Percentiles rank a stretch among this genome's conserved stretches.
Evolutionary conservation across 2,113 vertebrate genomes (phyloP).

Genomic region (Cinclus cinclus): DNA sequence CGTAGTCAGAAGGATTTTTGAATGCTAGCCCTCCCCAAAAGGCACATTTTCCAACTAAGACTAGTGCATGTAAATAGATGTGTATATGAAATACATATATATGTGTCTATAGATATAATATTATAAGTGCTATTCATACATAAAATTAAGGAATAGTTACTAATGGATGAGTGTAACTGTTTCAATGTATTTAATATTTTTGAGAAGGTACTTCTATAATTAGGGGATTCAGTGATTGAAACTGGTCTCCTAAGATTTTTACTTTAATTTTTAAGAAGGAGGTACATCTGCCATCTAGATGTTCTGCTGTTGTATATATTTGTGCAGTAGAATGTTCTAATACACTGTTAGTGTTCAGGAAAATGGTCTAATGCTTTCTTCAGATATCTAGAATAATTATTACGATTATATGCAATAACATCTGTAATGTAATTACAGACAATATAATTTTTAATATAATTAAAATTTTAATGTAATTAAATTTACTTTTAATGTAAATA

Average conservation of each 20-base stretch:
- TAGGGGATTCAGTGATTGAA: not conserved
- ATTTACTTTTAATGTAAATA: not conserved
- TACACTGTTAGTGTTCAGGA: not conserved
- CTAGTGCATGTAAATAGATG: not conserved
- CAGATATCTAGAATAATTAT: not conserved
- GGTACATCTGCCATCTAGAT: fast-evolving
- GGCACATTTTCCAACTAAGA: not conserved
- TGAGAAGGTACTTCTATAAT: not conserved
- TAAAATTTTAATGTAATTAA: too few species aligned
- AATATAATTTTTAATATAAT: too few species aligned
- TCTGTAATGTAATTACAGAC: not conserved
- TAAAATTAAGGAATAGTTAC: not conserved
- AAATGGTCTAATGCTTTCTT: not conserved
- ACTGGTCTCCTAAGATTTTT: not conserved
- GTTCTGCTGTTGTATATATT: not conserved
- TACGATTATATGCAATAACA: not conserved
- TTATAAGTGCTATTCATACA: not conserved
- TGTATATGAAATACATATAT: not conserved
- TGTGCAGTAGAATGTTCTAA: not conserved
- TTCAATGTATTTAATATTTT: not conserved
- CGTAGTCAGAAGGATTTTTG: not conserved
- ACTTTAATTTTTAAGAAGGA: not conserved
- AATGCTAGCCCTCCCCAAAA: fast-evolving
- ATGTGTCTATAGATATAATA: not conserved
- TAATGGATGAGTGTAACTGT: not conserved